Base-by-base conservation (phyloP, 92 coral and sea anemone species). In the Phenganax stokvisi region DNA sequence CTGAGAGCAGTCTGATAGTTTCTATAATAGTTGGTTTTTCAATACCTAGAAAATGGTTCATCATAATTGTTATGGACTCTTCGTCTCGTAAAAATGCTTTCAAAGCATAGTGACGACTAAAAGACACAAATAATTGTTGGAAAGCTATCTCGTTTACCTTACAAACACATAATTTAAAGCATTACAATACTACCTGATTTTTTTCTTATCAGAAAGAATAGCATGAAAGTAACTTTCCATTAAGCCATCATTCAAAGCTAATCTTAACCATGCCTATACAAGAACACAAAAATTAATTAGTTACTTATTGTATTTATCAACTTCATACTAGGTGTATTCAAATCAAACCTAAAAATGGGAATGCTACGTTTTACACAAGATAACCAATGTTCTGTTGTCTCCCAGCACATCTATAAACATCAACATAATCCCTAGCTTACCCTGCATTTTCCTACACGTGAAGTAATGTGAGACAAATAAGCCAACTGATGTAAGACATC, bases 211-310 rank as follows among this genome's bases (percentile, higher is more conserved):
- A 72, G 92, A 86, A 52, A 96, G 83, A 81, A 96, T 83, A 6
- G 99, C 88, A 57, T 96, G 91, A 44, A 96, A 86, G 86, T 96
- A 96, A 83, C 99, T 96, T 80, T 92, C 99, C 84, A 89, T 92
- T 17, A 96, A 79, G 16, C 99, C 90, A 74, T 96, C 99, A 89
- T 96, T 92, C 62, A 96, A 74, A 10, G 99, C 99, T 70, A 96
- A 87, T 17, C 99, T 90, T 58, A 96, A 75, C 99, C 99, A 96
- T 1, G 99, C 99, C 99, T 96, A 55, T 3, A 17, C 13, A 30
- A 3, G 27, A 54, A 20, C 7, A 28, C 13, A 75, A 10, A 28
- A 37, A 30, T 75, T 47, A 75, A 11, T 7, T 1, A 28, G 20
- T 9, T 51, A 64, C 30, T 10, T 20, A 54, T 47, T 9, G 54